These are phyloP conservation scores for Julus scanicus DNA, from an alignment of 2,888 invertebrate species.

Conservation along the genomic window DNA sequence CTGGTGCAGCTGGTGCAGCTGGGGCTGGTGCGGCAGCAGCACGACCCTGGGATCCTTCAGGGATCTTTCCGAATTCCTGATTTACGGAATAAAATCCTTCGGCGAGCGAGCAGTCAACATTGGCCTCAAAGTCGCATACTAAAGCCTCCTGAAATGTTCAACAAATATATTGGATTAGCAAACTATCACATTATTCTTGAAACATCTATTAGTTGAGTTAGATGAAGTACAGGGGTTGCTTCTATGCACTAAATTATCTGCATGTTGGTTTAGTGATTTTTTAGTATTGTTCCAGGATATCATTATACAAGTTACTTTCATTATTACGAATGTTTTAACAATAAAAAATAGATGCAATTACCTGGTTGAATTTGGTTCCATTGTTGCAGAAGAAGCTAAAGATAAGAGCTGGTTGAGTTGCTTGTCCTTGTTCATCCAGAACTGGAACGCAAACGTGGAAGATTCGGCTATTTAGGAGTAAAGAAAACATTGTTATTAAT, in stretches of 20 bases:
- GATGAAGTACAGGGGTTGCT: not conserved
- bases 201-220: not conserved
- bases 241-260: no score
- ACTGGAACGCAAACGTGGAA: constrained; percentile 57
- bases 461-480: constrained; percentile 44
- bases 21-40: constrained; percentile 39
- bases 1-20: not conserved
- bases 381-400: constrained; percentile 57
- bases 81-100: constrained; percentile 52
- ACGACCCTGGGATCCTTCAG: constrained; percentile 46
- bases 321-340: no score
- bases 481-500: not conserved
- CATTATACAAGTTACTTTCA: no score
- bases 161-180: constrained; percentile 6
- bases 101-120: constrained; percentile 53
- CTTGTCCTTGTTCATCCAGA: constrained; percentile 52
- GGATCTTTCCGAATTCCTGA: constrained; percentile 56
- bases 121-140: constrained; percentile 54
- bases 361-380: constrained; percentile 57
- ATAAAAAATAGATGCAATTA: not conserved
- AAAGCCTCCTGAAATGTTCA: constrained; percentile 54
- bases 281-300: no score
- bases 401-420: constrained; percentile 53
- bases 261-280: no score
- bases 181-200: not conserved